Evolutionary conservation across 2,888 invertebrate genomes (phyloP).

Genomic region (Drosophila maculinotata): DNA sequence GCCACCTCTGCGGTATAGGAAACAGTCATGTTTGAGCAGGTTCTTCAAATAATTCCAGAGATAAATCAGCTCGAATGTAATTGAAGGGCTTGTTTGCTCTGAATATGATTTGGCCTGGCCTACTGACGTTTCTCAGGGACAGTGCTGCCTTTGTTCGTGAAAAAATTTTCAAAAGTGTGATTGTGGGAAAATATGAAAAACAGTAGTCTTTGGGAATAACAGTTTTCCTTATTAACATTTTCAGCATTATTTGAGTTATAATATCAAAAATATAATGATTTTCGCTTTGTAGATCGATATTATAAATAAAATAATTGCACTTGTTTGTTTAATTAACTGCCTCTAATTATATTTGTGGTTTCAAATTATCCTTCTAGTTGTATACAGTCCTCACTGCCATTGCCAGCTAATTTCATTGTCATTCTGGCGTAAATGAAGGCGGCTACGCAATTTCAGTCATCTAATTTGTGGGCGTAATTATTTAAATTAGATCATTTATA

Average conservation of each 20-base stretch:
- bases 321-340: background rate
- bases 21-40: slow-evolving; percentile 73
- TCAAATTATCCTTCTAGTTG: slow-evolving; percentile 9
- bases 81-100: background rate
- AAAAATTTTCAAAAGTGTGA: no score
- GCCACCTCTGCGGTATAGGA: slow-evolving; percentile 82
- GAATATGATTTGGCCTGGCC: slow-evolving; percentile 13
- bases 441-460: slow-evolving; percentile 50
- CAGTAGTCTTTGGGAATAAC: no score
- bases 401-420: slow-evolving; percentile 35
- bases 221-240: no score
- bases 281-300: no score
- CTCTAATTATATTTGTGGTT: slow-evolving; percentile 5
- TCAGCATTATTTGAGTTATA: no score
- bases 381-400: slow-evolving; percentile 18
- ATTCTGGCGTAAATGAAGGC: slow-evolving; percentile 59
- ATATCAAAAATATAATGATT: no score
- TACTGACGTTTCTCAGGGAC: slow-evolving; percentile 5
- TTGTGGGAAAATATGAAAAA: no score
- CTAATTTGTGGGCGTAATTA: slow-evolving; percentile 74
- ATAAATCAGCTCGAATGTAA: slow-evolving; percentile 2
- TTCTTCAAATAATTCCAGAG: slow-evolving; percentile 5
- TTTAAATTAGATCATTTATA: slow-evolving; percentile 83
- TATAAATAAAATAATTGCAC: no score
- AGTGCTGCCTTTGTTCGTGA: no score